A percentile compares a stretch with the other conserved stretches of the same genome.
Conservation (phyloP, 2,797 vertebrate species). For the Lophius americanus region DNA sequence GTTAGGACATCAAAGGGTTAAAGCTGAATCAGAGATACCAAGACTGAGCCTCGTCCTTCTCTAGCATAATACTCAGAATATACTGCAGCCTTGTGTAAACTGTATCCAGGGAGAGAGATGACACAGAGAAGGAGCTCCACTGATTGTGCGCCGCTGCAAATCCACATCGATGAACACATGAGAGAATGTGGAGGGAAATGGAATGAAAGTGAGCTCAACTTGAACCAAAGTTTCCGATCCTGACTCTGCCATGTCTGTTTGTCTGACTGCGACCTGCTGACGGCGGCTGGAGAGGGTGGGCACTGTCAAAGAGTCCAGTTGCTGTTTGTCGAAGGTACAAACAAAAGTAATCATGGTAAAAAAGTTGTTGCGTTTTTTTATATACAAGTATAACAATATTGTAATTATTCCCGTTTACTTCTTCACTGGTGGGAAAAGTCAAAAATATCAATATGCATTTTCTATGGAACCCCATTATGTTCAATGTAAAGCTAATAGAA, state of each 20-base stretch:
- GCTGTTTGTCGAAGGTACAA: background rate
- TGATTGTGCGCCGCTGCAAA: conserved; percentile 32
- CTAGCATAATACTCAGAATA: conserved; percentile 11
- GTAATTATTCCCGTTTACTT: conserved; percentile 21
- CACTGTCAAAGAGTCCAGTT: conserved; percentile 34
- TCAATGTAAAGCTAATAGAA: conserved; percentile 5
- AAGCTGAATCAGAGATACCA: conserved; percentile 2
- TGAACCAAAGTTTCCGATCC: conserved; percentile 38
- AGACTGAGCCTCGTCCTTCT: conserved; percentile 33
- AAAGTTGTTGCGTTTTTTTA: too few species aligned
- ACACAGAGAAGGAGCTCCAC: conserved; percentile 15
- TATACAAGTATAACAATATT: too few species aligned
- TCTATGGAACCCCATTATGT: conserved; percentile 26
- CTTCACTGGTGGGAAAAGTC: conserved; percentile 14
- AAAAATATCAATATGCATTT: conserved; percentile 15
- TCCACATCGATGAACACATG: conserved; percentile 30
- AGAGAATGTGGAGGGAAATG: background rate
- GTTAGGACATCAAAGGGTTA: too few species aligned
- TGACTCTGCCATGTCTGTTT: background rate
- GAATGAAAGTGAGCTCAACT: conserved; percentile 6
- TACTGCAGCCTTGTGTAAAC: background rate
- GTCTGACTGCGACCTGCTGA: conserved; percentile 6
- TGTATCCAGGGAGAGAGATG: background rate
- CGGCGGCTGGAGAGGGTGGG: conserved; percentile 24
- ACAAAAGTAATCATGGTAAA: too few species aligned